Base-by-base conservation (phyloP, 2,888 invertebrate genomes). In the Oscheius sp. region DNA sequence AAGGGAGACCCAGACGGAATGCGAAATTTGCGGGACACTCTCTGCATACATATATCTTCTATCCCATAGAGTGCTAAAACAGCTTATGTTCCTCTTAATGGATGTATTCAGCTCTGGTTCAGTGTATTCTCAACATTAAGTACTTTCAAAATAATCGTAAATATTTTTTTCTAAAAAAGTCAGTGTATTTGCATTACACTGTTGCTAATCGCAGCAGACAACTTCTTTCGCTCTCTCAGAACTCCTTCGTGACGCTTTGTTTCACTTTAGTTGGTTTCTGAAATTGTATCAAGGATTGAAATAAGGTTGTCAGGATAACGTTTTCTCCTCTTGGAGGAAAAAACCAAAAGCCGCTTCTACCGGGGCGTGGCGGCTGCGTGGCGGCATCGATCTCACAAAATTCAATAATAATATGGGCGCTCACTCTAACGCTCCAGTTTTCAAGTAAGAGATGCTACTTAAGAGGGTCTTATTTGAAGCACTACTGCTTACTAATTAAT, bases 361-460 rank as follows among this genome's bases (percentile, higher is more conserved):
- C 26, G 54, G 32, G 22, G 65, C 65, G 65, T 9, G 24, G 65
- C 65, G 65, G 65, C 49, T 8, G 65, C 65, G 54, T 14, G 41
- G 65, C 65, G 65, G 51, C 65, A 65, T 65, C 65, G 65, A 65
- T 65, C 65, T 28, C 65, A 44, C 65, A 45, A 54, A 65, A 65
- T 65, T 56, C 65, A 65, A 65, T 65, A 65, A 65, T 62, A 64
- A 56, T 68, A 61, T 51, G 38, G n/a, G 59, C 59, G 41, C 59
- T 59, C 59, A 59, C 24, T 17, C 54, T 32, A 3, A 32, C 24
- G 30, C 17, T 30, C 44, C 59, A 36, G 30, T 59, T 59, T 44
- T 28, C 44, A 59, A 59, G 44, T 59, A 44, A 44, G 59, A 59
- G 24, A n/a, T n/a, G n/a, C n/a, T n/a, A n/a, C n/a, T n/a, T n/a